Evolutionary conservation across 2,797 vertebrate genomes (phyloP).

Genomic region (Muraenolepis orangiensis): DNA sequence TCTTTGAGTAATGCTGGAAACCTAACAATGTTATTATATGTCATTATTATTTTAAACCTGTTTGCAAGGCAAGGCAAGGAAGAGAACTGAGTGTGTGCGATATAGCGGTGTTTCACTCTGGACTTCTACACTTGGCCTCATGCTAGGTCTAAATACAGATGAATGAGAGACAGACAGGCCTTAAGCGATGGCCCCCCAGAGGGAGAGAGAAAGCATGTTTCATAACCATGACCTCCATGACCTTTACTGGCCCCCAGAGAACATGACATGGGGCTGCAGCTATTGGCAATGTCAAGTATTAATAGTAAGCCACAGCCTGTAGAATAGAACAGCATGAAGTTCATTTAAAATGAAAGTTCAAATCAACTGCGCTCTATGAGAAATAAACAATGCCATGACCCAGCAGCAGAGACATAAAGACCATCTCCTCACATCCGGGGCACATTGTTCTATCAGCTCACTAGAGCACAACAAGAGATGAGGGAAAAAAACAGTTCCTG

Average conservation of each 20-base stretch:
- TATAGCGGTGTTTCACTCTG: too few species aligned
- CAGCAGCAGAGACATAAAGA: not conserved
- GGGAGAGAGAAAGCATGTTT: slow-evolving; percentile 23
- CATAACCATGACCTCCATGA: slow-evolving; percentile 24
- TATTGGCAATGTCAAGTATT: too few species aligned
- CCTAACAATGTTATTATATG: slow-evolving; percentile 33
- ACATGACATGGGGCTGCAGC: slow-evolving; percentile 24
- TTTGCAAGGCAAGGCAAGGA: slow-evolving; percentile 27
- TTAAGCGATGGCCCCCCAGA: slow-evolving; percentile 20
- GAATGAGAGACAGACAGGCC: slow-evolving; percentile 21
- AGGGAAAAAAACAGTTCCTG: not conserved
- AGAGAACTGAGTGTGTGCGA: slow-evolving; percentile 44
- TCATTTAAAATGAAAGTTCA: slow-evolving; percentile 38
- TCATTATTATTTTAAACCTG: too few species aligned
- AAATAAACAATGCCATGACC: slow-evolving; percentile 26
- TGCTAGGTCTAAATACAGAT: slow-evolving; percentile 35
- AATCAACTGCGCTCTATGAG: slow-evolving; percentile 19
- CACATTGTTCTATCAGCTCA: not conserved
- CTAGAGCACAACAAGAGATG: not conserved
- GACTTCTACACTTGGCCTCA: slow-evolving; percentile 10
- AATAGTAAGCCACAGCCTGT: slow-evolving; percentile 28
- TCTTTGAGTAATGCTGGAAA: slow-evolving; percentile 19
- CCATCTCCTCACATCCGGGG: not conserved
- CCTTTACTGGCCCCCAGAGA: slow-evolving; percentile 28
- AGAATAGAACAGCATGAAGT: slow-evolving; percentile 37